Evolutionary conservation across 2,888 invertebrate genomes (phyloP), one percentile per base, ranked within the genome.

Genomic region (Omphaloscelis lunosa): DNA sequence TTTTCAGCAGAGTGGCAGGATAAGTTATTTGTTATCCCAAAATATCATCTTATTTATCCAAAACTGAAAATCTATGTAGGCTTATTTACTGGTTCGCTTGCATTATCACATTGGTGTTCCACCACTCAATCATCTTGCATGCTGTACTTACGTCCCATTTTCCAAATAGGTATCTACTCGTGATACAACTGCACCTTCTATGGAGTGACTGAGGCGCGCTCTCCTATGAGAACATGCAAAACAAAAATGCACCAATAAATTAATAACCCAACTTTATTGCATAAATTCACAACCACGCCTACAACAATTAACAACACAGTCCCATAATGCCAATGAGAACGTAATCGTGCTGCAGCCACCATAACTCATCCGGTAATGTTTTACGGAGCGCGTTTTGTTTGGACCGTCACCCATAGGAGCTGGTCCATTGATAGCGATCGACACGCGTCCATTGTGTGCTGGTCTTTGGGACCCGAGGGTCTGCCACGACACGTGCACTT

Each of bases 401-500:
- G 89, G 89, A 86, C 86, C 89, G 88, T 89, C 89, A 56, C 45
- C 81, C 81, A 77, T 65, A 82, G 82, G 82, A 82, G 90, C 88
- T 86, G 88, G 90, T 90, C 87, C 90, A 91, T 92, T 92, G 96
- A 96, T 96, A 95, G 92, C 88, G 86, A 95, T 95, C 95, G 95
- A 87, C 96, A 95, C 96, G 96, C 93, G 96, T 77, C 95, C 83
- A 90, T 93, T 93, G 92, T 92, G 85, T 81, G 66, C 72, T 83
- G 82, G 86, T 86, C 84, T 88, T 88, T 88, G 84, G 80, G 85
- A 88, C 86, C 89, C 89, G 85, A 87, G 85, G 90, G 85, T 74
- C 84, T 76, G 68, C 39, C 12, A 12, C 34, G 77, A 89, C 96
- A 95, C 96, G 96, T 96, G 96, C 91, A 86, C 93, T 96, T 96